Conservation (phyloP, 2,888 invertebrate species). For the Clistopyga incitator region DNA sequence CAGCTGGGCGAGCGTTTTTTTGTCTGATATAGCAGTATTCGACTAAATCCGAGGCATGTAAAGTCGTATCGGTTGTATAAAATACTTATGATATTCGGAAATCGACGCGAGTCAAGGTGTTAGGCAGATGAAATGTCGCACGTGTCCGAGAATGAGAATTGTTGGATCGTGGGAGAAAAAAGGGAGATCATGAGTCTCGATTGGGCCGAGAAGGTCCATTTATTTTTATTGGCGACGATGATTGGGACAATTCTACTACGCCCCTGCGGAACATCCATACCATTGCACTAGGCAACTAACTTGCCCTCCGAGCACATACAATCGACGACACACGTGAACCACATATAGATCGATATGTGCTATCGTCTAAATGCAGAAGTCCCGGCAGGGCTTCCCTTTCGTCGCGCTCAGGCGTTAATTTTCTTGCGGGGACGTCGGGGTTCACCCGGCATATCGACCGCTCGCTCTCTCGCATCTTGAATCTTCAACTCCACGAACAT, state of each 20-base stretch:
- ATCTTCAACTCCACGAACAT: constrained; percentile 12
- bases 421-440: neutral
- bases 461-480: neutral
- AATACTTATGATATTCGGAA: neutral
- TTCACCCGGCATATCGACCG: neutral
- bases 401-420: constrained; percentile 26
- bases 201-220: constrained; percentile 70
- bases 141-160: constrained; percentile 22
- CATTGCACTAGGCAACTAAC: neutral
- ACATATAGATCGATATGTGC: constrained; percentile 60
- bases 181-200: constrained; percentile 6
- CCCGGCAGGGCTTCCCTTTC: constrained; percentile 59
- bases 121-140: neutral
- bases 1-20: neutral
- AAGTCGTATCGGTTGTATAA: neutral
- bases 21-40: neutral
- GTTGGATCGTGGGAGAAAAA: neutral
- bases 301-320: neutral
- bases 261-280: constrained; percentile 12
- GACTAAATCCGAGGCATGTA: neutral
- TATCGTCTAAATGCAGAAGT: constrained; percentile 60
- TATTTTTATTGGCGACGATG: constrained; percentile 74
- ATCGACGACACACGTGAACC: constrained; percentile 2
- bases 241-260: constrained; percentile 30
- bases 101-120: neutral